phyloP scores from a whole-genome alignment of 2,888 invertebrate species.

The Drosophila macrospina region DNA sequence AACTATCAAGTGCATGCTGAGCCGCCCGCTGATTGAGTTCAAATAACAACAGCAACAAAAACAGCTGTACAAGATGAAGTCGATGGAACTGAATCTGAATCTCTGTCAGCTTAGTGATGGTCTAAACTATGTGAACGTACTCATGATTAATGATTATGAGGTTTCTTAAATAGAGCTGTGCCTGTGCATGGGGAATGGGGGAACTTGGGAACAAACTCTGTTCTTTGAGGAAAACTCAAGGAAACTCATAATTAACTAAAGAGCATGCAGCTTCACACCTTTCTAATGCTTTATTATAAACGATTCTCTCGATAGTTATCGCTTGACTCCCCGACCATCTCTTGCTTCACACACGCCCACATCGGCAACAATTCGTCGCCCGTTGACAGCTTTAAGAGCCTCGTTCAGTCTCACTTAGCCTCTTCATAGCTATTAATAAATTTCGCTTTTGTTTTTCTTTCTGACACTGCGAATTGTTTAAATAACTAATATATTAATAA shows the following conservation, averaged over 20 bases:
- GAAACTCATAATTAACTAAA: too few relatives aligned
- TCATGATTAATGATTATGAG: constrained; percentile 36
- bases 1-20: constrained; percentile 56
- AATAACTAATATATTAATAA: constrained; percentile 58
- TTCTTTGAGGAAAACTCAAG: not conserved
- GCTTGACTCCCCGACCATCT: constrained; percentile 27
- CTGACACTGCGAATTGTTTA: constrained; percentile 30
- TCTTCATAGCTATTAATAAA: constrained; percentile 43
- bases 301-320: constrained; percentile 20
- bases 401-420: constrained; percentile 35
- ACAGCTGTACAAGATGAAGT: constrained; percentile 14
- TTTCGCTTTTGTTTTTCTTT: constrained; percentile 17
- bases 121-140: not conserved
- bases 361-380: constrained; percentile 2
- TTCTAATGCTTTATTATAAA: too few relatives aligned
- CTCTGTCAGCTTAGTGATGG: constrained; percentile 24
- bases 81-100: constrained; percentile 7
- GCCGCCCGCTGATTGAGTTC: constrained; percentile 23
- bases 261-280: too few relatives aligned
- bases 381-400: constrained; percentile 58
- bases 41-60: not conserved
- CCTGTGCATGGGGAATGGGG: not conserved
- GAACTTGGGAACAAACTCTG: constrained; percentile 11
- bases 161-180: constrained; percentile 2
- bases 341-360: constrained; percentile 50